Evolutionary conservation across 2,797 vertebrate genomes (phyloP), one percentile per base, ranked within the genome.

Genomic region (Taenioides sp.): DNA sequence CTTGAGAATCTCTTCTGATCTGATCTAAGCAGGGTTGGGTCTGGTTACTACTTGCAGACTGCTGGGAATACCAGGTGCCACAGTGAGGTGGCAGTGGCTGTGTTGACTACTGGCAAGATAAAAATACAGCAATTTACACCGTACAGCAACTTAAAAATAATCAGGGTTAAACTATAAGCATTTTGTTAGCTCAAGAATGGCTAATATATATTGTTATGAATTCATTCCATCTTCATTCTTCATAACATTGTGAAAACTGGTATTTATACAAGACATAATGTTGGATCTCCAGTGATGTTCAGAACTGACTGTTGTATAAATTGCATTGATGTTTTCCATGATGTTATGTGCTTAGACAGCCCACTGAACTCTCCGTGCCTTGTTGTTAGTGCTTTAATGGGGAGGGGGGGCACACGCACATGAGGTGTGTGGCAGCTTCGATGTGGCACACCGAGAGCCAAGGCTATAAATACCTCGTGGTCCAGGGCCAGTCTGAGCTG

Each of bases 391-490:
- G 52, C 65, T 73, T 72, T 20, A 69, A 52, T 76, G 23, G 55
- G 63, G 75, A 73, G 67, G 67, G 10, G 16, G 73, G 65, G 84
- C 86, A 86, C 25, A 27, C 25, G 2, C 25, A 27, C 25, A 66
- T 80, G 77, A 88, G 73, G 76, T 79, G 22, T 87, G 80, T 63
- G 75, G 77, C 75, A 71, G 80, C 73, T 76, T 28, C 43, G 76
- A 87, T 81, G 77, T 87, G 74, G 77, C 74, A 83, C 65, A 77
- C 77, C 57, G 81, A 79, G 79, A 81, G 81, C 85, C 82, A 82
- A 67, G 76, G 85, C 92, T 95, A 95, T 93, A 93, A 93, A 94
- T 93, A 94, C 85, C 75, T 78, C 67, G 58, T 79, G 80, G 86
- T 84, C 73, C 75, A 87, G 75, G 72, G 73, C 34, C 52, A 54